phyloP scores from a whole-genome alignment of 2,888 invertebrate genomes.

The Drosophila ezoana region DNA sequence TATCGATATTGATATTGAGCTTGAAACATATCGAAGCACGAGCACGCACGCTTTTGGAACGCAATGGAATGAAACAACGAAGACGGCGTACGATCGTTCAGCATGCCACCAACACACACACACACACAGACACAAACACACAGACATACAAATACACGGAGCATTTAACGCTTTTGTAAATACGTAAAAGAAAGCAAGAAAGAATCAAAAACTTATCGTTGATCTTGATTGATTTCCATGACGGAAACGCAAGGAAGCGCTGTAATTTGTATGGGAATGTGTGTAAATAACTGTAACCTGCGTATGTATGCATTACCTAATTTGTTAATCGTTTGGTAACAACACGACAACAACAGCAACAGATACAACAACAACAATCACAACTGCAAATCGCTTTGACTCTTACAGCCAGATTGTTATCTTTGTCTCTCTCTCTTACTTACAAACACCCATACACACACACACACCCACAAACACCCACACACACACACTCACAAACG shows the following conservation, averaged over 20 bases:
- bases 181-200: constrained; percentile 15
- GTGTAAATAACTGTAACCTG: constrained; percentile 62
- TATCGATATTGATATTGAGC: constrained; percentile 25
- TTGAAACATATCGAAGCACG: constrained; percentile 35
- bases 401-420: constrained; percentile 26
- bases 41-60: constrained; percentile 63
- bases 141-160: constrained; percentile 12
- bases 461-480: background rate
- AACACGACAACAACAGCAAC: constrained; percentile 22
- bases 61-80: constrained; percentile 54
- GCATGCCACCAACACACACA: constrained; percentile 50
- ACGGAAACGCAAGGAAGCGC: constrained; percentile 35
- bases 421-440: constrained; percentile 1
- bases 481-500: background rate
- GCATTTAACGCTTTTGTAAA: constrained; percentile 52
- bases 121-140: constrained; percentile 15
- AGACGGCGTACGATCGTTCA: constrained; percentile 30
- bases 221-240: constrained; percentile 19
- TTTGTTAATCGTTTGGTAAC: constrained; percentile 17
- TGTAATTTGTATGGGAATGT: constrained; percentile 60
- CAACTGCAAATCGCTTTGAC: constrained; percentile 18
- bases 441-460: background rate
- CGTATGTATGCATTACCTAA: constrained; percentile 52
- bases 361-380: constrained; percentile 4
- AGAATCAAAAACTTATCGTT: constrained; percentile 5